Evolutionary conservation across 1,140 invertebrate species (phyloP).

Genomic region (Neodiprion virginianus): DNA sequence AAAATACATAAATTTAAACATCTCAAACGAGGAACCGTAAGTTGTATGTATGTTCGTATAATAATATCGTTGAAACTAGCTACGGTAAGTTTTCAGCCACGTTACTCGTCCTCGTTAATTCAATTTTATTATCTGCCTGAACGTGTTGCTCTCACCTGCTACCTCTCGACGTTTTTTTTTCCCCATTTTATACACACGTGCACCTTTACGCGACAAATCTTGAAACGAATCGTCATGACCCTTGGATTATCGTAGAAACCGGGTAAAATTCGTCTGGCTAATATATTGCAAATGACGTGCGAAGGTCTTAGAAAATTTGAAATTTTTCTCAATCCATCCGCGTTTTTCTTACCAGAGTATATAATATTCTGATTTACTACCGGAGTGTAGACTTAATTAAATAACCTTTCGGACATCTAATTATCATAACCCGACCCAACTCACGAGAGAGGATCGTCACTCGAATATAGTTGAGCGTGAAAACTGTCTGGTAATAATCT

Average conservation of each 20-base stretch:
- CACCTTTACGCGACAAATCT: neutral
- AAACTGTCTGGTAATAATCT: conserved; percentile 3
- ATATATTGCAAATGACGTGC: neutral
- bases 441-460: neutral
- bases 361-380: no score
- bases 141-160: no score
- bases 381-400: neutral
- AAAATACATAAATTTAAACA: no score
- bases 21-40: no score
- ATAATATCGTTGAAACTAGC: no score
- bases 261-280: neutral
- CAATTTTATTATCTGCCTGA: neutral
- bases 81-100: neutral
- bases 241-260: neutral
- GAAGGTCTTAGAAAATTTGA: neutral
- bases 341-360: no score
- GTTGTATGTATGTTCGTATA: no score
- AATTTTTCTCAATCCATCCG: no score
- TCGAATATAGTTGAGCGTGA: conserved; percentile 2
- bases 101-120: neutral
- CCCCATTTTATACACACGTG: neutral
- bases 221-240: neutral
- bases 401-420: neutral
- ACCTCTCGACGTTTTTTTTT: no score
- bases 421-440: neutral